Evolutionary conservation across 2,113 vertebrate genomes (phyloP).

Genomic region (Polyodon spathula): DNA sequence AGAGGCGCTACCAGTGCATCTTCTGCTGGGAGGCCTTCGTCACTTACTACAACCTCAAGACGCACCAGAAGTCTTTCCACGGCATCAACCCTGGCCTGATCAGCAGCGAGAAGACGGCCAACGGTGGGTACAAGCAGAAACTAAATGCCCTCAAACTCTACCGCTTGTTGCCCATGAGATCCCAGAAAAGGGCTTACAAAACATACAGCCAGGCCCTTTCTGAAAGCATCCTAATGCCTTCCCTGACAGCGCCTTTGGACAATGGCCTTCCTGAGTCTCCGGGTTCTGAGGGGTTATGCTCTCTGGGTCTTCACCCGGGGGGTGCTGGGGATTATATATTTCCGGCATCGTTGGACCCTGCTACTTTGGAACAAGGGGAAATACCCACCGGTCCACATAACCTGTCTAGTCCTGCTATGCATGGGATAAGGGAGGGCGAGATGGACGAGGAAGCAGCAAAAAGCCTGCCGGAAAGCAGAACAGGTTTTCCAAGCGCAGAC

Average conservation of each 20-base stretch:
- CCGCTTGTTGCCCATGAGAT: conserved; percentile 83
- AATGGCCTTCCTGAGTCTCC: conserved; percentile 32
- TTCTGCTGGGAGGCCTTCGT: conserved; percentile 94
- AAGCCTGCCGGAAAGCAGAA: too few relatives aligned
- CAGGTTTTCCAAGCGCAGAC: conserved; percentile 24
- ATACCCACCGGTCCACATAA: too few relatives aligned
- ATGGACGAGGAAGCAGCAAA: conserved; percentile 43
- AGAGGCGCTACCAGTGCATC: conserved; percentile 87
- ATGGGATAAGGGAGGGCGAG: too few relatives aligned
- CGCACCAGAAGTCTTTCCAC: conserved; percentile 84
- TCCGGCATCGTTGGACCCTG: conserved; percentile 35
- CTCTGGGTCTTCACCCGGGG: conserved; percentile 54
- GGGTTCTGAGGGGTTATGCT: conserved; percentile 42
- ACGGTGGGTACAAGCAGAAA: conserved; percentile 85
- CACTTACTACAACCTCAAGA: conserved; percentile 92
- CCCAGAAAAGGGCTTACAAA: conserved; percentile 82
- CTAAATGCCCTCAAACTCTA: conserved; percentile 89
- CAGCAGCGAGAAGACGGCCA: conserved; percentile 86
- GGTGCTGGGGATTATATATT: conserved; percentile 43
- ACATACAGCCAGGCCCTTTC: conserved; percentile 75
- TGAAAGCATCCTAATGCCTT: conserved; percentile 45
- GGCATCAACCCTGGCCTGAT: conserved; percentile 82
- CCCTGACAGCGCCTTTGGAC: conserved; percentile 43
- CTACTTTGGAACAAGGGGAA: conserved; percentile 37
- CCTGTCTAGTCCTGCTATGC: too few relatives aligned